A percentile compares a stretch with the other conserved stretches of the same genome.
phyloP scores from a whole-genome alignment of 2,113 vertebrate species.

The Callospermophilus lateralis region DNA sequence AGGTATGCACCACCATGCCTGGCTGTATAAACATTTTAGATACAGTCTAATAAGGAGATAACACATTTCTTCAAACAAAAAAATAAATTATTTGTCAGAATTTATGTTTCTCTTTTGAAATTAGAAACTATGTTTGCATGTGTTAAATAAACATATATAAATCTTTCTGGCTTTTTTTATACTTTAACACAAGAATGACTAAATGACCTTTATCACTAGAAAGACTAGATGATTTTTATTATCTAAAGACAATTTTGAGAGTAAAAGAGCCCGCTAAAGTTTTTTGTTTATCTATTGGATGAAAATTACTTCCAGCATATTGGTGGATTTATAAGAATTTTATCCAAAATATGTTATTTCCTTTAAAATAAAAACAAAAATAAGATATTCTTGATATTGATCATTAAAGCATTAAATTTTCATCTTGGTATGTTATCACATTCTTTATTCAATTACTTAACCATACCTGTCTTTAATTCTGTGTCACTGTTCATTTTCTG shows the following conservation, averaged over 20 bases:
- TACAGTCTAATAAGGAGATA: not conserved
- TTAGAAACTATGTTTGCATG: not conserved
- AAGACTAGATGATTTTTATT: not conserved
- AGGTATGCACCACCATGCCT: too few species aligned
- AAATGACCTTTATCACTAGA: not conserved
- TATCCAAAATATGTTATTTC: not conserved
- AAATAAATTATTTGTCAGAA: not conserved
- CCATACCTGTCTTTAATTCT: not conserved
- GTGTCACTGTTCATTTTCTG: not conserved
- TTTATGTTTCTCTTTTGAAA: not conserved
- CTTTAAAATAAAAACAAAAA: not conserved
- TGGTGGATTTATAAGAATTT: not conserved
- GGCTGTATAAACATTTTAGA: not conserved
- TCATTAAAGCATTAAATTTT: not conserved
- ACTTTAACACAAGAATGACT: not conserved
- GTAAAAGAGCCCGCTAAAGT: not conserved
- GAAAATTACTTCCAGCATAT: not conserved
- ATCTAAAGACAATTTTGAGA: not conserved
- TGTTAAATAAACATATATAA: conserved; percentile 1
- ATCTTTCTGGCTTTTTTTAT: not conserved
- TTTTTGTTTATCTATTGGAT: not conserved
- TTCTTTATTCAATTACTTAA: not conserved
- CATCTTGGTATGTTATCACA: not conserved
- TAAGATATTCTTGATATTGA: not conserved
- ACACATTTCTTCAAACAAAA: not conserved